Evolutionary conservation across 2,888 invertebrate species (phyloP).

Genomic region (Cetonia aurata): DNA sequence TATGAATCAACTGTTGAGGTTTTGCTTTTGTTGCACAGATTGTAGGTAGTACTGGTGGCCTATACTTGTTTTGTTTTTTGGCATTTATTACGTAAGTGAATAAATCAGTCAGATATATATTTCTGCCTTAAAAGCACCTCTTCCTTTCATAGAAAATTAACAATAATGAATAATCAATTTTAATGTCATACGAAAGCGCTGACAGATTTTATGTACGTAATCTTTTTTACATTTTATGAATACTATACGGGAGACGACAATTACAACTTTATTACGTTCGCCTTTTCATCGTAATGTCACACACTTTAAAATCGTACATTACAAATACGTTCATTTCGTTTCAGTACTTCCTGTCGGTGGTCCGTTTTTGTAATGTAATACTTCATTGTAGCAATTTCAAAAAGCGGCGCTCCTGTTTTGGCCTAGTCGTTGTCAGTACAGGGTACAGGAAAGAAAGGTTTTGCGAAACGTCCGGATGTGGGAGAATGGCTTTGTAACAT

Average conservation of each 20-base stretch:
- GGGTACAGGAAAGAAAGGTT: constrained; percentile 40
- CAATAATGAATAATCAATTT: too few relatives aligned
- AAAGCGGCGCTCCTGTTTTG: not conserved
- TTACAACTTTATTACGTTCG: not conserved
- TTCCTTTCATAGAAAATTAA: too few relatives aligned
- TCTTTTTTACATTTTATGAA: too few relatives aligned
- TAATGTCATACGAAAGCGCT: not conserved
- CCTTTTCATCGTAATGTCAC: constrained; percentile 9
- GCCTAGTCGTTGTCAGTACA: constrained; percentile 13
- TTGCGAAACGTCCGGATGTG: constrained; percentile 48
- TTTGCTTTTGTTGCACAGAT: too few relatives aligned
- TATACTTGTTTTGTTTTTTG: too few relatives aligned
- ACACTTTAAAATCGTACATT: constrained; percentile 8
- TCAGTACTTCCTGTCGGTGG: constrained; percentile 45
- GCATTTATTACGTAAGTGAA: too few relatives aligned
- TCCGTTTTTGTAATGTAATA: constrained; percentile 40
- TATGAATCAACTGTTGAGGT: too few relatives aligned
- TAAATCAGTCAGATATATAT: too few relatives aligned
- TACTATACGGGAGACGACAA: not conserved
- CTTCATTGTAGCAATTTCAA: constrained; percentile 45
- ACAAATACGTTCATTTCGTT: constrained; percentile 25
- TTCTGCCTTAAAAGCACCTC: too few relatives aligned
- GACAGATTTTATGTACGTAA: too few relatives aligned
- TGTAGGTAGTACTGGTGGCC: too few relatives aligned
- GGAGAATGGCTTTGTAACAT: constrained; percentile 48